Evolutionary conservation across 2,888 invertebrate genomes (phyloP).

Genomic region (Dasypogon diadema): DNA sequence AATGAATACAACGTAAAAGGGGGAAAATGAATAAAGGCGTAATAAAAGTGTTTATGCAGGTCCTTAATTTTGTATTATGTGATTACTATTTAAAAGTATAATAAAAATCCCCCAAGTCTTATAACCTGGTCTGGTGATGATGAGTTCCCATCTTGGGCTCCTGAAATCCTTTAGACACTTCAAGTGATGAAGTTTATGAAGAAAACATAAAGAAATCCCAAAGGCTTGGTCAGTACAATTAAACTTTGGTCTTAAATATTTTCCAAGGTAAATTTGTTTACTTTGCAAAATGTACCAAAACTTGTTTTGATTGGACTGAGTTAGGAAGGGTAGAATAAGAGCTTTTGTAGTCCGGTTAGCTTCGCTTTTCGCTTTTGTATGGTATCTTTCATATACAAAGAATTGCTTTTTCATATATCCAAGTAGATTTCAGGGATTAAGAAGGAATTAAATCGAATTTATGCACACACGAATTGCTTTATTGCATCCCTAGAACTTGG

Average conservation of each 20-base stretch:
- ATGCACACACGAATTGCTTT: too few species aligned
- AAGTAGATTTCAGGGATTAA: too few species aligned
- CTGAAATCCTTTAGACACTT: neutral
- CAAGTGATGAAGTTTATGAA: conserved; percentile 13
- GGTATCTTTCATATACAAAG: too few species aligned
- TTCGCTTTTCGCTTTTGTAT: too few species aligned
- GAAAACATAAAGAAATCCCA: conserved; percentile 6
- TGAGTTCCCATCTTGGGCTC: neutral
- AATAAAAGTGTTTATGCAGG: conserved; percentile 43
- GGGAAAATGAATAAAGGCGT: conserved; percentile 4
- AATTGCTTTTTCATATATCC: too few species aligned
- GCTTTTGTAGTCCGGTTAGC: too few species aligned
- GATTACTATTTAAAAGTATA: conserved; percentile 46
- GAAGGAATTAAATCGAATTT: too few species aligned
- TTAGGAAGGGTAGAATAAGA: too few species aligned
- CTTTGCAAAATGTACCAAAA: too few species aligned
- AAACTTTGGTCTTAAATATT: conserved; percentile 21
- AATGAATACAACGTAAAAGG: neutral
- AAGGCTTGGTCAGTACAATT: conserved; percentile 27
- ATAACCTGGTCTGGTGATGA: neutral
- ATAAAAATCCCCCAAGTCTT: conserved; percentile 39
- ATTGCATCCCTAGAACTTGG: too few species aligned
- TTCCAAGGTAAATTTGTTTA: too few species aligned
- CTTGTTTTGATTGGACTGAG: too few species aligned
- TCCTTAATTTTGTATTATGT: conserved; percentile 44